Percentiles rank a stretch among this genome's conserved stretches.
Conservation (phyloP, 2,888 invertebrate species). For the Catotricha subobsoleta region DNA sequence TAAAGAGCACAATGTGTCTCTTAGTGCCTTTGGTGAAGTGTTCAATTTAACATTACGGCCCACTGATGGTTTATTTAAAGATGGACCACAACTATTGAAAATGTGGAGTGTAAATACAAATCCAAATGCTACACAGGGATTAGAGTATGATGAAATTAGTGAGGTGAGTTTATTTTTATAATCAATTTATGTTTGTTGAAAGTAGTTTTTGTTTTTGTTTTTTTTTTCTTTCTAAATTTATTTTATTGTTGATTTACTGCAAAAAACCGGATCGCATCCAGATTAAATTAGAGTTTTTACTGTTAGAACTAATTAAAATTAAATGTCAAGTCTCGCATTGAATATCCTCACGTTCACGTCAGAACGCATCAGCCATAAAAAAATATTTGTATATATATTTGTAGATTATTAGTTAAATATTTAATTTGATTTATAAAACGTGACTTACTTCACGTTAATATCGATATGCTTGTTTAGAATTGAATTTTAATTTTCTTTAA, state of each 20-base stretch:
- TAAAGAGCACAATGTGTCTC: conserved; percentile 41
- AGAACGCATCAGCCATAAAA: no score
- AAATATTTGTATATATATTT: no score
- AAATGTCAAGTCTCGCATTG: no score
- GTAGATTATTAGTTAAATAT: no score
- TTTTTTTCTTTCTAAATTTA: not conserved
- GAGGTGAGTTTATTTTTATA: conserved; percentile 38
- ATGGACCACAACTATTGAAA: conserved; percentile 42
- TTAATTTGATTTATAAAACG: no score
- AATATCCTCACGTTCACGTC: no score
- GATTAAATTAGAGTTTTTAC: no score
- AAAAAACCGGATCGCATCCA: no score
- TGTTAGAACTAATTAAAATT: no score
- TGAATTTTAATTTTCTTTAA: no score
- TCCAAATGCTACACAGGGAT: conserved; percentile 56
- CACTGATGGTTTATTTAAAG: conserved; percentile 59
- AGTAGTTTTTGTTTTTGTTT: not conserved
- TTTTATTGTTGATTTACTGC: not conserved
- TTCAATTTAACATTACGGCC: conserved; percentile 55
- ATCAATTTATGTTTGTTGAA: not conserved
- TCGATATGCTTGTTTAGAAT: no score
- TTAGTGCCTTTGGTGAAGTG: conserved; percentile 64
- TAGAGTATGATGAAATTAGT: conserved; percentile 58
- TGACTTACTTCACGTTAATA: no score
- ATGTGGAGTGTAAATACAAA: conserved; percentile 68